Evolutionary conservation across 2,113 vertebrate genomes (phyloP).

Genomic region (Galeopterus variegatus): DNA sequence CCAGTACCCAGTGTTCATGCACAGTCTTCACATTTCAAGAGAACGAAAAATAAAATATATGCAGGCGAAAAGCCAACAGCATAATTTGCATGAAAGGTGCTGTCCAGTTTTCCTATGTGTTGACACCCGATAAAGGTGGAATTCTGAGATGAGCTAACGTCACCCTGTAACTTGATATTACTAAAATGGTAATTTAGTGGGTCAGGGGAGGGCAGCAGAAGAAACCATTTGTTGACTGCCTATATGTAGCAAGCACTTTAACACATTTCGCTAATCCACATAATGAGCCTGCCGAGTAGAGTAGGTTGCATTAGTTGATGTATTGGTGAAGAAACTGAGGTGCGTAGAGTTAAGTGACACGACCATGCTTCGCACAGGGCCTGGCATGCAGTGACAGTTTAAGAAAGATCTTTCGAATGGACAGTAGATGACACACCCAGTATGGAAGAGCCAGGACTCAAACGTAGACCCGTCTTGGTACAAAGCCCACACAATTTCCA

Average conservation of each 20-base stretch:
- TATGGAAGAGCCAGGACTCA: neutral
- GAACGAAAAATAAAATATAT: neutral
- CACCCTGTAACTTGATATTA: neutral
- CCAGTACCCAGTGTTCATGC: too few species aligned
- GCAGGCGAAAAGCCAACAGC: neutral
- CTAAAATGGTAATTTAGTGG: neutral
- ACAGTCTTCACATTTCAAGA: neutral
- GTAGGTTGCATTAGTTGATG: neutral
- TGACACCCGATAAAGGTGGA: neutral
- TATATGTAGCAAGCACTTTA: neutral
- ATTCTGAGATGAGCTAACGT: neutral
- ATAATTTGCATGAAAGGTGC: neutral
- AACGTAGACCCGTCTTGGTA: neutral
- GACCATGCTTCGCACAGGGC: neutral
- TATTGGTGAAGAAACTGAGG: neutral
- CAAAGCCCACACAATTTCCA: neutral
- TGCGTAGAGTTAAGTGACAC: neutral
- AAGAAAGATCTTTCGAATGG: neutral
- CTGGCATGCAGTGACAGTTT: neutral
- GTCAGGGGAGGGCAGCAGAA: accelerated
- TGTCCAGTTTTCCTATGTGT: neutral
- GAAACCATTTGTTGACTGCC: neutral
- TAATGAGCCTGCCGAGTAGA: neutral
- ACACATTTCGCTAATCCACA: neutral
- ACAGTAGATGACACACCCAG: neutral